These are phyloP conservation scores for Apotomis betuletana DNA, from an alignment of 2,888 invertebrate genomes.

Conservation along the genomic window DNA sequence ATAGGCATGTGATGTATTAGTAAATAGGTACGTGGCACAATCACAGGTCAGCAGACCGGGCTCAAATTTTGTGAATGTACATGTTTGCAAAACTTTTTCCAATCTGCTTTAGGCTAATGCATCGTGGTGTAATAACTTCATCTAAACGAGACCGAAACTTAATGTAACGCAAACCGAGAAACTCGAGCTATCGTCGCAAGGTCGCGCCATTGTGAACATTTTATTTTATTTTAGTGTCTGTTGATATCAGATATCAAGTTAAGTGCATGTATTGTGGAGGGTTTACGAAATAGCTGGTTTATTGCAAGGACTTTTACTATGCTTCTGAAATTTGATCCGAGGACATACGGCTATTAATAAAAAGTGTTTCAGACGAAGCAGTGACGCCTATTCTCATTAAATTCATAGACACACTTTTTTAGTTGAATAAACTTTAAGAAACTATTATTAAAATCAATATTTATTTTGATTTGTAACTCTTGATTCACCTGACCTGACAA, in stretches of 20 bases:
- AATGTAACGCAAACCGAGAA: conserved; percentile 29
- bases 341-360: neutral
- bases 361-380: neutral
- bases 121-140: conserved; percentile 3
- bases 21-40: too few relatives aligned
- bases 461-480: too few relatives aligned
- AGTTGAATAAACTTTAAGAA: too few relatives aligned
- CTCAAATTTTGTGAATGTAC: too few relatives aligned
- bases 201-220: conserved; percentile 28
- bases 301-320: neutral
- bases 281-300: conserved; percentile 15
- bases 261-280: conserved; percentile 6
- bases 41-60: too few relatives aligned
- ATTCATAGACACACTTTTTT: too few relatives aligned
- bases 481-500: too few relatives aligned
- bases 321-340: neutral
- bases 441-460: too few relatives aligned
- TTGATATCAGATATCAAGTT: conserved; percentile 26
- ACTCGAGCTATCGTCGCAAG: conserved; percentile 23
- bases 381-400: too few relatives aligned
- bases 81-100: neutral
- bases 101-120: neutral
- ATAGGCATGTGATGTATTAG: too few relatives aligned
- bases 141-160: conserved; percentile 16
- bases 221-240: conserved; percentile 15